Percentiles rank a stretch among this genome's conserved stretches.
Conservation (phyloP, 2,797 vertebrate species). For the Chelonia mydas region DNA sequence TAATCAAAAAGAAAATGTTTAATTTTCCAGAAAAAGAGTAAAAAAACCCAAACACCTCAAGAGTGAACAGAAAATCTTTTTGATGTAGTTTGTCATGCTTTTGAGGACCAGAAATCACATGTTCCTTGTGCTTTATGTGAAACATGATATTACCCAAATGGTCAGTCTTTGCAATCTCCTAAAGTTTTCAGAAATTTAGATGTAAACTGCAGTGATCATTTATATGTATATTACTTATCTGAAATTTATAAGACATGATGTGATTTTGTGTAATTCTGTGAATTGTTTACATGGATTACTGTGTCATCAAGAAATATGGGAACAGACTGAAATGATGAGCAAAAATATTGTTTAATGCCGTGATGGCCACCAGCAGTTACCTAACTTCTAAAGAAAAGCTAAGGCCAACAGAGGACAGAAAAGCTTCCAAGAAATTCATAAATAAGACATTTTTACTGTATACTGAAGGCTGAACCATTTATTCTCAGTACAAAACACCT, state of each 20-base stretch:
- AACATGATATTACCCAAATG: not conserved
- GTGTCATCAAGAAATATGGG: slow-evolving; percentile 36
- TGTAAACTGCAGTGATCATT: slow-evolving; percentile 9
- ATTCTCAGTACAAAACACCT: not conserved
- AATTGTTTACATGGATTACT: slow-evolving; percentile 24
- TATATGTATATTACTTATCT: slow-evolving; percentile 20
- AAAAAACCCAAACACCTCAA: not conserved
- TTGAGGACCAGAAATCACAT: slow-evolving; percentile 16
- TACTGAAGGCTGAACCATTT: not conserved
- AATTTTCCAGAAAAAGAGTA: not conserved
- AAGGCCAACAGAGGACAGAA: not conserved
- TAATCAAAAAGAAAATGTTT: not conserved
- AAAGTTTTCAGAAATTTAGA: not conserved
- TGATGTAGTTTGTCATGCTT: not conserved
- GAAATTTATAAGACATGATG: slow-evolving; percentile 6
- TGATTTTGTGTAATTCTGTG: slow-evolving; percentile 21
- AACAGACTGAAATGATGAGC: slow-evolving; percentile 8
- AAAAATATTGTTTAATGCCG: slow-evolving; percentile 10
- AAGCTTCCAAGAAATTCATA: not conserved
- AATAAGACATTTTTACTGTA: slow-evolving; percentile 22
- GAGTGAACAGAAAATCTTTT: not conserved
- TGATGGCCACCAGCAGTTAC: not conserved
- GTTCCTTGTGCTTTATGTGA: not conserved
- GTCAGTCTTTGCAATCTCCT: not conserved
- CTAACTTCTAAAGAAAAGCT: not conserved